These are phyloP conservation scores for Nasonovia ribisnigri DNA, from an alignment of 2,888 invertebrate genomes.

Conservation along the genomic window DNA sequence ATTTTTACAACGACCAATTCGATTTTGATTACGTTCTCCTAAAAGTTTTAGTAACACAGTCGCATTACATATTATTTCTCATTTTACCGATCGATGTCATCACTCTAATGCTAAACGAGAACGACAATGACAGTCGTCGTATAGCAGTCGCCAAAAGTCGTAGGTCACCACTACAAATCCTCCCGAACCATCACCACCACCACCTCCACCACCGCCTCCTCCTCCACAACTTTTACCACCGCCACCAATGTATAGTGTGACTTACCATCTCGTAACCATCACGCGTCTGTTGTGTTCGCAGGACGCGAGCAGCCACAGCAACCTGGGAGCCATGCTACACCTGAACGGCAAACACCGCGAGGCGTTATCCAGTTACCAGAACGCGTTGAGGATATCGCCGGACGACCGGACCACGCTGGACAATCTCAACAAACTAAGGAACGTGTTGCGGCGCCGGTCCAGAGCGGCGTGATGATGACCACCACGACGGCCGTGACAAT, in stretches of 20 bases:
- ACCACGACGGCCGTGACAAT: background rate
- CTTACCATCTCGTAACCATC: background rate
- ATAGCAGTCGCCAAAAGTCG: too few species aligned
- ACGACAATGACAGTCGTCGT: too few species aligned
- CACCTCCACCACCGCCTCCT: background rate
- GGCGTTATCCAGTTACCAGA: constrained; percentile 88
- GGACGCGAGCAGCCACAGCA: constrained; percentile 92
- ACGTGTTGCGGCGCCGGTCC: constrained; percentile 52
- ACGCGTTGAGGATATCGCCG: constrained; percentile 88
- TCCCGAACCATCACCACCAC: background rate
- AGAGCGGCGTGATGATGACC: constrained; percentile 21
- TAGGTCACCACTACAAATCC: background rate
- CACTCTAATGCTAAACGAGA: background rate
- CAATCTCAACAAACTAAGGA: constrained; percentile 82
- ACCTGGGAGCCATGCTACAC: constrained; percentile 94
- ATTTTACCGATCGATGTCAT: background rate
- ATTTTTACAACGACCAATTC: too few species aligned
- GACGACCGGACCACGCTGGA: constrained; percentile 89
- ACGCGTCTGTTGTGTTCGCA: constrained; percentile 70
- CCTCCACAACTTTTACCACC: background rate
- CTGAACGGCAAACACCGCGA: constrained; percentile 90
- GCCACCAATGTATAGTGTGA: background rate
- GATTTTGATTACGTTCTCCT: background rate
- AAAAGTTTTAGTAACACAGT: background rate
- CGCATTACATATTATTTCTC: background rate